Base-by-base conservation (phyloP, 2,113 vertebrate species). In the Rhizomys pruinosus region DNA sequence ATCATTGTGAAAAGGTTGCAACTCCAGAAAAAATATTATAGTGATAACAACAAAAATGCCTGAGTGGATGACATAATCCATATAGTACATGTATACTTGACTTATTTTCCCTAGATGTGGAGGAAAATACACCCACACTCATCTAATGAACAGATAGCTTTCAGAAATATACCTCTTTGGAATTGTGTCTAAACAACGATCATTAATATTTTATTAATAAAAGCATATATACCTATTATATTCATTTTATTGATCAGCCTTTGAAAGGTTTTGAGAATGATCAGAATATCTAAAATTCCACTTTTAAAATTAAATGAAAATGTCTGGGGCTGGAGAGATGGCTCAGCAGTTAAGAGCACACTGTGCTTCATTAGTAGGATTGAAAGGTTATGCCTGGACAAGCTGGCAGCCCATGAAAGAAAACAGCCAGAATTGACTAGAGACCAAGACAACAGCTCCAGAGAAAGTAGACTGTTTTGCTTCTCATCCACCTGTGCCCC, bases 291-390 rank as follows among this genome's bases (percentile, higher is more conserved):
- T 39, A 59, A 44, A 44, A 39, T 66, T 85, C 7, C 29, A 66
- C 37, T 25, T 87, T 94, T 89, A 94, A 79, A 76, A 72, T 76
- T 68, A 44, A 68, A 73, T 66, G 55, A 44, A 63, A 42, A 42
- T n/a, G 6, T 52, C 47, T 52, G 47, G 11, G 47, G 47, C 47
- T 52, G 47, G 47, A 52, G 47, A 52, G 47, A 52, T 52, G 47
- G 47, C 11, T n/a, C n/a, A n/a, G n/a, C n/a, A n/a, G n/a, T n/a
- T n/a, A n/a, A n/a, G n/a, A n/a, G n/a, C n/a, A n/a, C n/a, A n/a
- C n/a, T n/a, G n/a, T n/a, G n/a, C n/a, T n/a, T n/a, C n/a, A n/a
- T n/a, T n/a, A n/a, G n/a, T n/a, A n/a, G n/a, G n/a, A n/a, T n/a
- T n/a, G n/a, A n/a, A n/a, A n/a, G n/a, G n/a, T n/a, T n/a, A n/a